Evolutionary conservation across 1,140 invertebrate species (phyloP), one percentile per base, ranked within the genome.

Genomic region (Tetragnatha versicolor): DNA sequence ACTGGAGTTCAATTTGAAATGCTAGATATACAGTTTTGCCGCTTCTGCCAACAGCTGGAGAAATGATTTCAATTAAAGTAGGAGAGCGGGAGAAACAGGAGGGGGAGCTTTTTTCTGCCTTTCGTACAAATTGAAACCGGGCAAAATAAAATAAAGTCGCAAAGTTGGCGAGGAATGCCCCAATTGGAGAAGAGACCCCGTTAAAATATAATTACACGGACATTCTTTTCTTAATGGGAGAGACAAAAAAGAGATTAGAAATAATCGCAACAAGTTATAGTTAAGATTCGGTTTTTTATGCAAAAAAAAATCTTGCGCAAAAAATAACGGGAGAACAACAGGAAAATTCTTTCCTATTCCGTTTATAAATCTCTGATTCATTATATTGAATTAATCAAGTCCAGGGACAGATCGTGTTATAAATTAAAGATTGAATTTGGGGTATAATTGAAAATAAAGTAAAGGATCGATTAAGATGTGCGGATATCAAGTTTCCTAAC

Each of bases 21-120:
- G 49, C 39, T 49, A 47, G 17, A 33, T 47, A 45, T 49, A 20
- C 63, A 12, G 25, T 31, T 68, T n/a, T 31, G 33, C 27, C 39
- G 9, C 25, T 20, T 27, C 14, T 29, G 20, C 20, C n/a, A 69
- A 53, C 66, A 53, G 29, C 66, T 53, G 66, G 66, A 53, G 45
- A 69, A 69, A 69, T 69, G 45, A 69, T 69, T 69, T 53, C 66
- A 69, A 69, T 69, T 53, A 69, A 53, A 69, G 29, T 69, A 37
- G 31, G 35, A 20, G 27, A 51, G 27, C 31, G 33, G 33, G 22
- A 7, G 7, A n/a, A 49, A 66, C 25, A 27, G 22, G 45, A 49
- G n/a, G 33, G 22, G 2, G 17, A 66, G 22, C 27, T 66, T 31
- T 37, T 27, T 66, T 25, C 25, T 49, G 29, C 27, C 39, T 35